These are phyloP conservation scores for Rhodinocichla rosea DNA, from an alignment of 2,113 vertebrate species.

Conservation along the genomic window DNA sequence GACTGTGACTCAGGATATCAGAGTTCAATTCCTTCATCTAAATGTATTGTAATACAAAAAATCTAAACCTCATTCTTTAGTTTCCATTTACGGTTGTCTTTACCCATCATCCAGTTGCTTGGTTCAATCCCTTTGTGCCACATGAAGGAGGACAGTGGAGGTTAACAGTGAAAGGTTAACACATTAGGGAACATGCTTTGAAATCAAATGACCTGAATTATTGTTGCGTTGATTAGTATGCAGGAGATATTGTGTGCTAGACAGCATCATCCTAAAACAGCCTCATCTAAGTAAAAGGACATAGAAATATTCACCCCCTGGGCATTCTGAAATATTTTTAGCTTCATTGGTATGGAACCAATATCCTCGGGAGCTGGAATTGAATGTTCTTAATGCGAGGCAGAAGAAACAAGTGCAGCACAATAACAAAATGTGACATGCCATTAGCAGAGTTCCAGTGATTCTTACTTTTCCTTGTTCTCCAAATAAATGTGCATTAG, in stretches of 20 bases:
- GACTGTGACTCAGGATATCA: slow-evolving; percentile 10
- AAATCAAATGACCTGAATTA: slow-evolving; percentile 58
- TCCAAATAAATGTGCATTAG: not conserved
- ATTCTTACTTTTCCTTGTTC: not conserved
- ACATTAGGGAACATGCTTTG: slow-evolving; percentile 5
- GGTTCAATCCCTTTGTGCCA: not conserved
- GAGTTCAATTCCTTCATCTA: not conserved
- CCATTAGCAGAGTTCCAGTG: slow-evolving; percentile 5
- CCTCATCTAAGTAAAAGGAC: slow-evolving; percentile 36
- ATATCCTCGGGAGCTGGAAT: slow-evolving; percentile 40
- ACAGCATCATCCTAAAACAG: slow-evolving; percentile 35
- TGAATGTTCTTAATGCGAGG: not conserved
- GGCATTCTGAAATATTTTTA: slow-evolving; percentile 57
- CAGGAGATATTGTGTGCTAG: slow-evolving; percentile 34
- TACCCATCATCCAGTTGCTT: not conserved
- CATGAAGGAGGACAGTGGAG: not conserved
- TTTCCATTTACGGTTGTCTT: not conserved
- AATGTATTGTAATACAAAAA: not conserved
- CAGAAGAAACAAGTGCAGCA: slow-evolving; percentile 22
- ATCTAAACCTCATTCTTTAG: not conserved
- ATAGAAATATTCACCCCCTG: slow-evolving; percentile 57
- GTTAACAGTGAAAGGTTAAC: slow-evolving; percentile 54
- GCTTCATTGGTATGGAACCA: slow-evolving; percentile 59
- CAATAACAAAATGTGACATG: slow-evolving; percentile 36
- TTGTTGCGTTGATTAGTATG: slow-evolving; percentile 25